Evolutionary conservation across 2,113 vertebrate genomes (phyloP), one percentile per base, ranked within the genome.

Genomic region (Puntigrus tetrazona): DNA sequence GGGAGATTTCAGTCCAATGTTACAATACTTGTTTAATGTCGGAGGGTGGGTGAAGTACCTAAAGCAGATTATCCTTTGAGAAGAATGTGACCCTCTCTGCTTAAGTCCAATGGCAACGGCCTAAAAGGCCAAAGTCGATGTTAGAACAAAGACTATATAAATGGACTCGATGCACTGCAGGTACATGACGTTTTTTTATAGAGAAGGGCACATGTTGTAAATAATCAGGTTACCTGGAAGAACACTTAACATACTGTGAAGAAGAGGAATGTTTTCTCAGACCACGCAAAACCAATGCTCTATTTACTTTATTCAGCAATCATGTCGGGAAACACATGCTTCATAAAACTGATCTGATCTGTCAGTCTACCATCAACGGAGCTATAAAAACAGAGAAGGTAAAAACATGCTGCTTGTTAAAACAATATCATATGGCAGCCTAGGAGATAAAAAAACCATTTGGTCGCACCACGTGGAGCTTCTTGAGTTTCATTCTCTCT

Each of bases 71-170:
- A 93, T 93, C 89, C 91, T 83, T 87, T 59, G 77, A 69, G 55
- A 88, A 90, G 92, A 94, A 94, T 94, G 92, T 92, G 92, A 91
- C 88, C 82, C 57, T 82, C 87, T 87, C 45, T n/a, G 76, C 69
- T 88, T 72, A 89, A 88, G 81, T 83, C 83, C 50, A 11, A 43
- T 57, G 31, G 38, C 10, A 72, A 82, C 77, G 38, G 43, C 63
- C 72, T 70, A 61, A 73, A 70, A 38, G 41, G 59, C 52, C 77
- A 81, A 89, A 87, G 86, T 57, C 85, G 77, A 11, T 43, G 34
- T 8, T 20, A 41, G 29, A 89, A 89, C 85, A 91, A 89, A 90
- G 61, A 79, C 83, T 14, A 74, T 75, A 41, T 78, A 74, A 57
- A 36, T 47, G 9, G 57, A 75, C 67, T 72, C 52, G n/a, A 8